A percentile compares a stretch with the other conserved stretches of the same genome.
Conservation (phyloP, 2,888 invertebrate species). For the Lithophane leautieri region DNA sequence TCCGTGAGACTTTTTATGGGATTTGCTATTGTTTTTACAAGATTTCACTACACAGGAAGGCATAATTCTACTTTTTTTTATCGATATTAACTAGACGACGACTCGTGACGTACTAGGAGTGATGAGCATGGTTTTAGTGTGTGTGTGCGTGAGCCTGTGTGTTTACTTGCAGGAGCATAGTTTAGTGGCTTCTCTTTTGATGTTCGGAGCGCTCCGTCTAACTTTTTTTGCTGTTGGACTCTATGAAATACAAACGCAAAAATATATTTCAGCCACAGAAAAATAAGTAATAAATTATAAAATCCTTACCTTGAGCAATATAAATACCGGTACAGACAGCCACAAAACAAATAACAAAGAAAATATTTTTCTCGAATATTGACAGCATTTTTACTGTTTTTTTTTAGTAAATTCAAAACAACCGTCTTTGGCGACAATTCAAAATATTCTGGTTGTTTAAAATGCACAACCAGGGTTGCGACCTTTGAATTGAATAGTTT, state of each 20-base stretch:
- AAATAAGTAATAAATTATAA: background rate
- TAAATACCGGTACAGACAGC: conserved; percentile 74
- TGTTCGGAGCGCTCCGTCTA: too few relatives aligned
- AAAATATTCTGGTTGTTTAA: conserved; percentile 65
- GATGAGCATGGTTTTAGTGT: too few relatives aligned
- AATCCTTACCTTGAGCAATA: conserved; percentile 79
- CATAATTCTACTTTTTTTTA: too few relatives aligned
- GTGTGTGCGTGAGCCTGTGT: too few relatives aligned
- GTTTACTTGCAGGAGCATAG: too few relatives aligned
- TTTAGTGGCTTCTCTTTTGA: too few relatives aligned
- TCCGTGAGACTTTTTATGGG: too few relatives aligned
- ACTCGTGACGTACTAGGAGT: too few relatives aligned
- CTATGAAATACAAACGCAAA: background rate
- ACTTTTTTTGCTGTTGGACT: too few relatives aligned
- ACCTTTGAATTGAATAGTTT: conserved; percentile 76
- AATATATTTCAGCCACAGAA: background rate
- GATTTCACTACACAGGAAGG: too few relatives aligned
- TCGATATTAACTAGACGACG: too few relatives aligned
- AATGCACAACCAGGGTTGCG: conserved; percentile 69
- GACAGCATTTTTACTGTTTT: conserved; percentile 56
- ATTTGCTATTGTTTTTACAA: too few relatives aligned
- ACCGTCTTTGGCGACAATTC: conserved; percentile 59
- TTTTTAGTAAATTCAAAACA: conserved; percentile 42
- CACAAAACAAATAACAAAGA: conserved; percentile 69
- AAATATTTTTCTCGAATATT: conserved; percentile 59